Evolutionary conservation across 2,888 invertebrate genomes (phyloP).

Genomic region (Rhamnusium bicolor): DNA sequence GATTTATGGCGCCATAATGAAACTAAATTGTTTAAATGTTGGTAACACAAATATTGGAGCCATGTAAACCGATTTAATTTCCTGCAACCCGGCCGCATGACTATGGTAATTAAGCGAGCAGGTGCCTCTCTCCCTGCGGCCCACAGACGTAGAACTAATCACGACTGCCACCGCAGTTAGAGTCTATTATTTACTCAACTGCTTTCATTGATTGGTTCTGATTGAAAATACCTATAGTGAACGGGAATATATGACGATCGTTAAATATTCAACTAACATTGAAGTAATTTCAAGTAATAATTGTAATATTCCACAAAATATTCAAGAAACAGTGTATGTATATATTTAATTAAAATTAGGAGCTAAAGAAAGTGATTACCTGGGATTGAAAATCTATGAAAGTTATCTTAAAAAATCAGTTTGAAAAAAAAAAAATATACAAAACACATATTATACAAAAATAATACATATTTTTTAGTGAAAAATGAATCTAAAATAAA

Average conservation of each 20-base stretch:
- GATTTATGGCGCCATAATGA: slow-evolving; percentile 64
- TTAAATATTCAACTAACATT: neutral
- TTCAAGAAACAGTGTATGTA: neutral
- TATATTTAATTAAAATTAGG: neutral
- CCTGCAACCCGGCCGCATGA: slow-evolving; percentile 68
- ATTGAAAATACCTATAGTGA: slow-evolving; percentile 54
- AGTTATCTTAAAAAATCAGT: too few species aligned
- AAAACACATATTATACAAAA: too few species aligned
- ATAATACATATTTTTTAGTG: too few species aligned
- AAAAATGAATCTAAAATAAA: too few species aligned
- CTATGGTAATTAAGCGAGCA: slow-evolving; percentile 72
- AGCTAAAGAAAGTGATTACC: neutral
- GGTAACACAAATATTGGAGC: slow-evolving; percentile 69
- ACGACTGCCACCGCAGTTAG: slow-evolving; percentile 69
- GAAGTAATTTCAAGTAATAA: neutral
- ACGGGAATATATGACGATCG: slow-evolving; percentile 7
- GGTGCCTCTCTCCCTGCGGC: slow-evolving; percentile 63
- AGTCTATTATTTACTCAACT: slow-evolving; percentile 70
- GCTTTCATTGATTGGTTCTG: slow-evolving; percentile 63
- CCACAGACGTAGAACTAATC: slow-evolving; percentile 67
- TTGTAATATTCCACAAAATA: neutral
- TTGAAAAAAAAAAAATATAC: too few species aligned
- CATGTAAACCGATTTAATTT: slow-evolving; percentile 70
- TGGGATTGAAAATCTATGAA: too few species aligned
- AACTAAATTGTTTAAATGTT: slow-evolving; percentile 70